Base-by-base conservation (phyloP, 2,113 vertebrate genomes). In the Dryoscopus gambensis region DNA sequence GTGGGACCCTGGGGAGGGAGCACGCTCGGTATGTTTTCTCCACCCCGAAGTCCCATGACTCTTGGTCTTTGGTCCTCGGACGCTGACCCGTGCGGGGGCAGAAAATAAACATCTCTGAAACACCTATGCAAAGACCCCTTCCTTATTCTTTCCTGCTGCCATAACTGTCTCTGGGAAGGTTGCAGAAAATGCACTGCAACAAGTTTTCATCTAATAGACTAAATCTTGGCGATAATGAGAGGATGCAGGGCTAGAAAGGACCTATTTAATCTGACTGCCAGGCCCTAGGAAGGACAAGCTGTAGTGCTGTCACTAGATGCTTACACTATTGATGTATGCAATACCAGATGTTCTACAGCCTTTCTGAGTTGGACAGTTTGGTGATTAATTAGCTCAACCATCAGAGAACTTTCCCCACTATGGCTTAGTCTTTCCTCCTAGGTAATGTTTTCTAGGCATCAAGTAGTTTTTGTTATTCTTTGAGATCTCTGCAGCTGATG, bases 251-350 rank as follows among this genome's bases (percentile, higher is more conserved):
- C 50, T 75, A 19, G 27, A 50, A 87, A 47, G 39, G 15, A 40
- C 15, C 28, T 90, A 1, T 39, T 46, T 78, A 28, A 69, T 6
- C 2, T 1, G 1, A 40, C 21, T 76, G 6, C 15, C 0, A 7
- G 44, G 47, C 52, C 14, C 1, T 25, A 23, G 52, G 35, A 16
- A 65, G 50, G 33, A 18, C 30, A 62, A 53, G 23, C 59, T 53
- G 10, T 27, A 24, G 24, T 33, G 9, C 21, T 84, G 35, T 62
- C 17, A 10, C 20, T 49, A 19, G 28, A 37, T 55, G 18, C 25
- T 56, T 55, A 1, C 40, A 10, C 46, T 57, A 0, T 28, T 83
- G 50, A 6, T 74, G 0, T 70, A 37, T 74, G 21, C 46, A 59
- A 1, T 67, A 40, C 5, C 20, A 73, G 37, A 22, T 77, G 25